Evolutionary conservation across 2,113 vertebrate species (phyloP).

Genomic region (Tenebrosternarchus preto): DNA sequence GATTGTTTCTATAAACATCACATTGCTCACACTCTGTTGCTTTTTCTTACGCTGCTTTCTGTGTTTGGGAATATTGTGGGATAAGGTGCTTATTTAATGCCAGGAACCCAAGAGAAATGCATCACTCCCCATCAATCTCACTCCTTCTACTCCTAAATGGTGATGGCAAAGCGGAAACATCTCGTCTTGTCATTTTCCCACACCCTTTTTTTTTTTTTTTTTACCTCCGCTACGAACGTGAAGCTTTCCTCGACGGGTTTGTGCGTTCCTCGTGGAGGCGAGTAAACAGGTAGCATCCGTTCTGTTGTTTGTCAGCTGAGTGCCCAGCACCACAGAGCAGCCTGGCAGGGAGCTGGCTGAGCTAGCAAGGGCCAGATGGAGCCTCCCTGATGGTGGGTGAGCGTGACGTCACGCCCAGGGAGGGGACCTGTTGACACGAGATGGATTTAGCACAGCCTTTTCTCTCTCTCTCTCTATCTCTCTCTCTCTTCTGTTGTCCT

Average conservation of each 20-base stretch:
- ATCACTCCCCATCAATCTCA: too few species aligned
- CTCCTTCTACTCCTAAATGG: too few species aligned
- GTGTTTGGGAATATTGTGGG: background rate
- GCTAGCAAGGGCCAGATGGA: constrained; percentile 50
- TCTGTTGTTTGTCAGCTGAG: constrained; percentile 48
- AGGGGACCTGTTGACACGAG: constrained; percentile 44
- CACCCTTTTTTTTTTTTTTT: too few species aligned
- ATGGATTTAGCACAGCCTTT: constrained; percentile 18
- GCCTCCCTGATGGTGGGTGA: constrained; percentile 45
- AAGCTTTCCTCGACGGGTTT: background rate
- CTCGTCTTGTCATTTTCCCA: too few species aligned
- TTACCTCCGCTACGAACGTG: too few species aligned
- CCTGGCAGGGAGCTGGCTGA: constrained; percentile 40
- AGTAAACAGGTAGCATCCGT: constrained; percentile 18
- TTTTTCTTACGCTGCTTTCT: constrained; percentile 1
- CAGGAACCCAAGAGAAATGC: too few species aligned
- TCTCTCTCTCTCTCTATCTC: background rate
- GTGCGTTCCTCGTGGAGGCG: background rate
- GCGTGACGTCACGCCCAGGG: constrained; percentile 43
- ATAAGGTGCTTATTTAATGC: background rate
- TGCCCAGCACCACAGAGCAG: constrained; percentile 26
- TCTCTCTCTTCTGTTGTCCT: constrained; percentile 11
- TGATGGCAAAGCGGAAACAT: too few species aligned
- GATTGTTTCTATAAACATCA: constrained; percentile 40
- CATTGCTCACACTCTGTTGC: background rate